phyloP scores from a whole-genome alignment of 2,113 vertebrate genomes.

The Misgurnus mizolepis region DNA sequence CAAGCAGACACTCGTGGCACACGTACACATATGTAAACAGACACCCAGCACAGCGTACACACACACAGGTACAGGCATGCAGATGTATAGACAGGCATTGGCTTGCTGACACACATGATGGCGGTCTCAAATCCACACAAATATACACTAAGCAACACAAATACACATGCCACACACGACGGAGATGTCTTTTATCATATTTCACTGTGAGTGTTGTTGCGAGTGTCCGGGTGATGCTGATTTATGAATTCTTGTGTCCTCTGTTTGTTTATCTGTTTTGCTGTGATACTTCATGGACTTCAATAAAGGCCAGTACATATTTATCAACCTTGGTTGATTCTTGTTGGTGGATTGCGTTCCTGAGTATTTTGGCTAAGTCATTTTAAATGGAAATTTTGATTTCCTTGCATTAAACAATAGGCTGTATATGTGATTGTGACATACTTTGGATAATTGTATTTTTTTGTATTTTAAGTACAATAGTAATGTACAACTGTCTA shows the following conservation, averaged over 20 bases:
- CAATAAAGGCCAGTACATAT: background rate
- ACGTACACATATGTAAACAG: slow-evolving; percentile 13
- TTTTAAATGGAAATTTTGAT: background rate
- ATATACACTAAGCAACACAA: slow-evolving; percentile 1
- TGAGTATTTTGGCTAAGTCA: background rate
- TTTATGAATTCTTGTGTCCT: slow-evolving; percentile 53
- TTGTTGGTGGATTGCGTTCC: background rate
- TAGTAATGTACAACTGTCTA: too few species aligned
- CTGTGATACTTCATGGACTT: slow-evolving; percentile 25
- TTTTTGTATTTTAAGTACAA: too few species aligned
- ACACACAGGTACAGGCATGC: slow-evolving; percentile 35
- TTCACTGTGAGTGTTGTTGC: slow-evolving; percentile 17
- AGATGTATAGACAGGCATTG: slow-evolving; percentile 24
- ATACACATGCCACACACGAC: slow-evolving; percentile 15
- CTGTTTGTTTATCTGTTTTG: slow-evolving; percentile 56
- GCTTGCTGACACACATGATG: slow-evolving; percentile 31
- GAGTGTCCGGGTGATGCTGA: slow-evolving; percentile 47
- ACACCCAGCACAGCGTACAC: slow-evolving; percentile 12
- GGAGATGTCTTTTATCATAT: background rate
- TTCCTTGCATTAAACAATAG: background rate
- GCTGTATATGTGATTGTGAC: background rate
- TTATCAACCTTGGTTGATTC: background rate
- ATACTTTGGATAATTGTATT: too few species aligned
- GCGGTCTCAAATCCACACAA: background rate
- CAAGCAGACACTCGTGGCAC: slow-evolving; percentile 26